Conservation (phyloP, 1,140 invertebrate genomes). For the Eupeodes corollae region DNA sequence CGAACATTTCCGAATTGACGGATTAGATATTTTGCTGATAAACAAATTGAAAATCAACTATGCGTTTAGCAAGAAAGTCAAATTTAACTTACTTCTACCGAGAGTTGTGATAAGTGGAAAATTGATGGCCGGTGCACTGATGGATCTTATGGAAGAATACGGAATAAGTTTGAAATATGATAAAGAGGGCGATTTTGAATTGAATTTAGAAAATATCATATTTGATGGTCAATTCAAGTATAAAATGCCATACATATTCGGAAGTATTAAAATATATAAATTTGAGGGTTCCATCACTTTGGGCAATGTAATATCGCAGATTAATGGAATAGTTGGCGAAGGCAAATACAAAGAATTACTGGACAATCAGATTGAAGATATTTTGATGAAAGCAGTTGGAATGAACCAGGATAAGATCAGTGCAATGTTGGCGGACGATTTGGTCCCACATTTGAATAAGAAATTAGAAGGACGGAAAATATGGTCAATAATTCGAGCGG, state of each 20-base stretch:
- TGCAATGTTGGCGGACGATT: slow-evolving; percentile 13
- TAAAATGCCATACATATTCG: slow-evolving; percentile 32
- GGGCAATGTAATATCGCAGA: slow-evolving; percentile 23
- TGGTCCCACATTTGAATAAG: slow-evolving; percentile 22
- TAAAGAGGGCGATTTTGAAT: slow-evolving; percentile 21
- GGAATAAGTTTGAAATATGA: slow-evolving; percentile 2
- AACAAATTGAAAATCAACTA: slow-evolving; percentile 31
- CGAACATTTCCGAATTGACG: slow-evolving; percentile 31
- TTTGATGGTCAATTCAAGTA: slow-evolving; percentile 33
- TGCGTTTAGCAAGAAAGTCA: slow-evolving; percentile 31
- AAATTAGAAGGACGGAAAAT: slow-evolving; percentile 25
- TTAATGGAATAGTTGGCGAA: slow-evolving; percentile 29
- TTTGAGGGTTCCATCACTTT: slow-evolving; percentile 19
- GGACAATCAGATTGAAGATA: slow-evolving; percentile 24
- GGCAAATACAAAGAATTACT: slow-evolving; percentile 24
- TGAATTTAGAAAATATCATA: slow-evolving; percentile 20
- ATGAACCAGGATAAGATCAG: slow-evolving; percentile 24
- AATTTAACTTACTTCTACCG: slow-evolving; percentile 22
- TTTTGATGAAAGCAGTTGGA: slow-evolving; percentile 25
- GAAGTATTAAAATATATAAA: slow-evolving; percentile 32
- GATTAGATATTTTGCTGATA: slow-evolving; percentile 23
- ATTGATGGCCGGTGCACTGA: slow-evolving; percentile 22
- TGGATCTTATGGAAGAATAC: slow-evolving; percentile 20
- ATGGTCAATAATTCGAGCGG: slow-evolving; percentile 19
- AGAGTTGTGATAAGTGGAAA: slow-evolving; percentile 18